Evolutionary conservation across 2,888 invertebrate species (phyloP), one percentile per base, ranked within the genome.

Genomic region (Chaetogeoica ovagalla): DNA sequence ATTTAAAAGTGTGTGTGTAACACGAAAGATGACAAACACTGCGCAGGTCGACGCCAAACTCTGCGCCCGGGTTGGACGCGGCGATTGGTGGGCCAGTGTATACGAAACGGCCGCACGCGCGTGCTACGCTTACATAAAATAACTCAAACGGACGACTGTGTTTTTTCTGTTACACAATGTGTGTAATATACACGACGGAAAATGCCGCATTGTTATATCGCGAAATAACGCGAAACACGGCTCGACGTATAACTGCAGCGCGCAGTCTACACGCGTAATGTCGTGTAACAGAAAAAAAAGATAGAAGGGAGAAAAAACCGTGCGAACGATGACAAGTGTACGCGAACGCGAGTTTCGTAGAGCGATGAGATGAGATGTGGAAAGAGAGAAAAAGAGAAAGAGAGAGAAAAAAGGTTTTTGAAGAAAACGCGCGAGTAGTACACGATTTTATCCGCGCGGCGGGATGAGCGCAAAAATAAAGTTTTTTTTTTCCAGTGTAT

Each of bases 1-100:
- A n/a, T n/a, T n/a, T n/a, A n/a, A n/a, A n/a, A 30, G 4, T 4
- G 30, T 30, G 30, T 30, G 30, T 4, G 30, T 30, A 30, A 30
- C 4, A 30, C 30, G 30, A 30, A 30, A 30, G 4, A 30, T 30
- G 30, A 30, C 30, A 30, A 30, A 30, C 30, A 30, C 30, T 4
- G 30, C 30, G 30, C 30, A 4, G 30, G 30, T 30, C 30, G 30
- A 30, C 30, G 30, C 30, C 30, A 4, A 30, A 30, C 2, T 30
- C 30, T 30, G 30, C 30, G 30, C 30, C 30, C 30, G 4, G 1
- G 30, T 30, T 1, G 30, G 30, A 30, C 30, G 30, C 30, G 62
- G 63, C 70, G 70, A 79, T 70, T 62, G 77, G 52, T 60, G 63
- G 70, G 55, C n/a, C n/a, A n/a, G n/a, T n/a, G n/a, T n/a, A n/a